Evolutionary conservation across 2,888 invertebrate genomes (phyloP), one percentile per base, ranked within the genome.

Genomic region (Glyphotaelius pellucidus): DNA sequence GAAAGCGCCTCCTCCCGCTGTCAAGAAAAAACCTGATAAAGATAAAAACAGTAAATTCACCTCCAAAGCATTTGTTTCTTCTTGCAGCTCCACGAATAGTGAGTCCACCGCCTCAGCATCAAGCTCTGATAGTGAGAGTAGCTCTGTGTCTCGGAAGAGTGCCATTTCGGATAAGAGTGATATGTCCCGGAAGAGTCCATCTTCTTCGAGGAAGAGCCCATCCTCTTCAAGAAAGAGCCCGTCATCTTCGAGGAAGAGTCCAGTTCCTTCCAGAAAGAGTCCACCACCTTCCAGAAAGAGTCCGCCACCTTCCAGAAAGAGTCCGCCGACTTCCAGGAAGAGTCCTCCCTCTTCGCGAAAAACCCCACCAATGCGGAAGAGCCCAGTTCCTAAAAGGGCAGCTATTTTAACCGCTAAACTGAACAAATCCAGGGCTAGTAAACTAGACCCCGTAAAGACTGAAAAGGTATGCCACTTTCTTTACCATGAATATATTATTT

Each of bases 151-250:
- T 9, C 94, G 95, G 87, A 96, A 95, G 92, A 95, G 95, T 15
- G 96, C 95, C 91, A 95, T 95, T 89, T 95, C 95, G 31, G 95
- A 96, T 79, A 91, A 92, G 89, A 90, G 93, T 95, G 95, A 67
- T 30, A 32, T 52, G 19, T 91, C 91, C 25, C 80, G 88, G 0
- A 91, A 91, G 79, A 91, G 91, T 84, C 83, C 85, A 12, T 30
- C 87, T 38, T 38, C 87, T 14, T 89, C 89, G 32, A 88, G 85
- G 83, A 91, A 91, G 42, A 90, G 89, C 47, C 89, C 92, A 11
- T 67, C 80, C 31, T 81, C 86, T 52, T 91, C 91, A n/a, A 67
- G 84, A 32, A 91, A 84, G 15, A 91, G 91, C 38, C 89, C 81
- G 38, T 42, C 52, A 79, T 42, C 81, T n/a, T 35, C 89, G n/a